Evolutionary conservation across 2,797 vertebrate genomes (phyloP).

Genomic region (Paratrypauchen microcephalus): DNA sequence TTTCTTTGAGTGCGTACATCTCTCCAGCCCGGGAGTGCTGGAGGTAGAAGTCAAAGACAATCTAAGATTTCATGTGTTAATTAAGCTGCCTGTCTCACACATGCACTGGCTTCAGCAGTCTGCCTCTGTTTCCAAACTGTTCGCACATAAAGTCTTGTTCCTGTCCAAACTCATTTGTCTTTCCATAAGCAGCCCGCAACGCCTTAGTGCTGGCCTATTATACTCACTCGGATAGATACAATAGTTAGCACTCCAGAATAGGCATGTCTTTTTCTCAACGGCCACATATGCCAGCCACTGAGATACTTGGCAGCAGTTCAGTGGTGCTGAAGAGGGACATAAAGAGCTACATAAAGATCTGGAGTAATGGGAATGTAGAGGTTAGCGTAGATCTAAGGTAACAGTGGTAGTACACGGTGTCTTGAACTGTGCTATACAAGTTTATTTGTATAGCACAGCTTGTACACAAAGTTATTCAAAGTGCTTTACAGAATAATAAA

Average conservation of each 20-base stretch:
- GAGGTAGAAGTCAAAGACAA: conserved; percentile 19
- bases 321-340: conserved; percentile 23
- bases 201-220: conserved; percentile 56
- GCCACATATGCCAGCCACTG: conserved; percentile 53
- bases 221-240: conserved; percentile 56
- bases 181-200: conserved; percentile 55
- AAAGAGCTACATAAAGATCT: not conserved
- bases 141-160: conserved; percentile 56
- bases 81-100: conserved; percentile 30
- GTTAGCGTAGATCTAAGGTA: not conserved
- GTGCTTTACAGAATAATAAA: too few relatives aligned
- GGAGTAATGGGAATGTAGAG: not conserved
- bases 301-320: conserved; percentile 65
- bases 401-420: not conserved
- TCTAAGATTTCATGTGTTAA: conserved; percentile 47
- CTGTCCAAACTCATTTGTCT: conserved; percentile 64
- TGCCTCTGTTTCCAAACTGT: conserved; percentile 40
- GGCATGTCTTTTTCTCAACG: conserved; percentile 52
- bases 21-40: conserved; percentile 4
- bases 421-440: too few relatives aligned
- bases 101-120: conserved; percentile 15
- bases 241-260: conserved; percentile 46
- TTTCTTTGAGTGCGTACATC: conserved; percentile 8
- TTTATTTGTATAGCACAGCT: too few relatives aligned
- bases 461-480: too few relatives aligned